A percentile compares a stretch with the other conserved stretches of the same genome.
These are phyloP conservation scores for Ariopsis seemanni DNA, from an alignment of 2,113 vertebrate genomes.

Conservation along the genomic window DNA sequence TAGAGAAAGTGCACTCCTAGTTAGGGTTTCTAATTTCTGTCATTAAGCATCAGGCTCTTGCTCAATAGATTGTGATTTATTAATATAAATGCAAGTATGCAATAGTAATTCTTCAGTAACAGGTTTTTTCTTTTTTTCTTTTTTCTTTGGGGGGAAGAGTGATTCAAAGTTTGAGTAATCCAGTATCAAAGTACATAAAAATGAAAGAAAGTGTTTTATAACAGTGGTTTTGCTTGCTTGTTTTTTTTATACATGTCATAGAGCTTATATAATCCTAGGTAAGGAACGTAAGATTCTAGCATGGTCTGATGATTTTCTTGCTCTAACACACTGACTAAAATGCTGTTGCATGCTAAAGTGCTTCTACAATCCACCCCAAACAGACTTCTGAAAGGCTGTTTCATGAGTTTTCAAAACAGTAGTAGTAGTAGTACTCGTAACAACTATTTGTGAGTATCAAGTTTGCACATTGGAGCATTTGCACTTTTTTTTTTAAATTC, in stretches of 20 bases:
- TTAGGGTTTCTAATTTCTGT: slow-evolving; percentile 37
- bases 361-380: neutral
- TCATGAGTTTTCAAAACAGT: too few species aligned
- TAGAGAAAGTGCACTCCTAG: slow-evolving; percentile 38
- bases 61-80: slow-evolving; percentile 45
- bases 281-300: neutral
- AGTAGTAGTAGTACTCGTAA: neutral
- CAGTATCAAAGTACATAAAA: neutral
- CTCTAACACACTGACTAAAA: neutral
- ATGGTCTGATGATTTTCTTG: neutral
- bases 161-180: neutral
- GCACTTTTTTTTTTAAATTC: too few species aligned
- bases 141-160: neutral
- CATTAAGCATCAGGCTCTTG: slow-evolving; percentile 34
- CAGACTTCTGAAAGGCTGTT: too few species aligned
- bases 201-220: neutral
- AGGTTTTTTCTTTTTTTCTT: neutral
- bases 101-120: neutral
- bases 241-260: neutral
- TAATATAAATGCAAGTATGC: slow-evolving; percentile 18
- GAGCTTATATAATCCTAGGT: neutral
- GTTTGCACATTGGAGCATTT: too few species aligned
- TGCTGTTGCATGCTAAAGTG: neutral
- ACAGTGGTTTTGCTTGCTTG: neutral
- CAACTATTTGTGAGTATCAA: neutral